phyloP scores from a whole-genome alignment of 2,888 invertebrate genomes.

The Halocaridina rubra region DNA sequence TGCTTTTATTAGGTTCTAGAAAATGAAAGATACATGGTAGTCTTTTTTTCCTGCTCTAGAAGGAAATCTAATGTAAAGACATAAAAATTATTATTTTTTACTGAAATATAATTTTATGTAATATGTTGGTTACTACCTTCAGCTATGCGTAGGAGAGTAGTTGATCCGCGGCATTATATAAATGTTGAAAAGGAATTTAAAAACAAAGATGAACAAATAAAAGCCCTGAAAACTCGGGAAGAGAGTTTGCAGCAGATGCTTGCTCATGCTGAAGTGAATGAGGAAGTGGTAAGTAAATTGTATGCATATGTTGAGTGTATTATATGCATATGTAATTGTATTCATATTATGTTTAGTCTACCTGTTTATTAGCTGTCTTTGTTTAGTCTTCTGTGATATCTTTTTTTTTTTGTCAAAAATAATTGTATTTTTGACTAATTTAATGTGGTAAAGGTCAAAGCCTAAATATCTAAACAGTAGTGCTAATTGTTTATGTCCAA shows the following conservation, averaged over 20 bases:
- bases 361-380: too few species aligned
- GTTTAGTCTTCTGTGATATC: too few species aligned
- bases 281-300: conserved; percentile 42
- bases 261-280: conserved; percentile 16
- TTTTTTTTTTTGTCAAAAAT: too few species aligned
- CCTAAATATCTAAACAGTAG: too few species aligned
- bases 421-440: too few species aligned
- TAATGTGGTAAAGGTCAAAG: too few species aligned
- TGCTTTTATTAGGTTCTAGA: too few species aligned
- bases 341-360: too few species aligned
- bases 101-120: neutral
- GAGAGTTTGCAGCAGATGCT: conserved; percentile 28
- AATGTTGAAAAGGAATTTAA: conserved; percentile 32
- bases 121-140: neutral
- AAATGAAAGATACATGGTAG: too few species aligned
- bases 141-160: conserved; percentile 47
- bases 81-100: neutral
- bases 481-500: too few species aligned
- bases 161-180: conserved; percentile 33
- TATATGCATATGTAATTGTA: too few species aligned
- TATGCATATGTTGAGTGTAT: too few species aligned
- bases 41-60: neutral
- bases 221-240: neutral
- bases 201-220: conserved; percentile 24
- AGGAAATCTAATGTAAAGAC: neutral